These are phyloP conservation scores for Lysiphlebus fabarum DNA, from an alignment of 1,140 invertebrate species.

Conservation along the genomic window DNA sequence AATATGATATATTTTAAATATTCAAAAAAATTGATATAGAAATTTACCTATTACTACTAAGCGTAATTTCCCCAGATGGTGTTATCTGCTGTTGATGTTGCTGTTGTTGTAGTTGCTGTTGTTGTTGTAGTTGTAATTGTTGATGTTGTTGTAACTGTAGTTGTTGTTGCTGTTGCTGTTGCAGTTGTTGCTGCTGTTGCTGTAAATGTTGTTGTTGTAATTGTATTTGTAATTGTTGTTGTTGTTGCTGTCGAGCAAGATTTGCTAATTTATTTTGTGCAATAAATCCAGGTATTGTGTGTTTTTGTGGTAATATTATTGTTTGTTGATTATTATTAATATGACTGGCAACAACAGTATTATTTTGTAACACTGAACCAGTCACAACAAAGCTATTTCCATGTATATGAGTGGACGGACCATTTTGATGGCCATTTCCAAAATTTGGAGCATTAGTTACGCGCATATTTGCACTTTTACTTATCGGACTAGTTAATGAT, in stretches of 20 bases:
- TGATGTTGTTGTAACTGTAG: too few relatives aligned
- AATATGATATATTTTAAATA: slow-evolving; percentile 13
- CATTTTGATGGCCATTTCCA: slow-evolving; percentile 51
- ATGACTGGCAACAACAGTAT: slow-evolving; percentile 12
- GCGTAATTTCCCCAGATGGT: slow-evolving; percentile 55
- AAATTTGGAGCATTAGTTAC: slow-evolving; percentile 38
- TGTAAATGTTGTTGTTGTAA: slow-evolving; percentile 31
- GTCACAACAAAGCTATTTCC: slow-evolving; percentile 17
- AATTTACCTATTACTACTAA: slow-evolving; percentile 56
- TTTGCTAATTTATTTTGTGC: slow-evolving; percentile 49
- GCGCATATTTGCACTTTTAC: slow-evolving; percentile 33
- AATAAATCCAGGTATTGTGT: slow-evolving; percentile 48
- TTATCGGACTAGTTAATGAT: slow-evolving; percentile 51
- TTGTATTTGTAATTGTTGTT: slow-evolving; percentile 40
- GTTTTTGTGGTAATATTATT: slow-evolving; percentile 49
- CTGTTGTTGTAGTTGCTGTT: slow-evolving; percentile 33
- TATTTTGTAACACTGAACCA: slow-evolving; percentile 17
- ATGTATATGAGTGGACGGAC: slow-evolving; percentile 29
- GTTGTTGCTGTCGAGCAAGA: slow-evolving; percentile 47
- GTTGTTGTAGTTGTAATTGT: slow-evolving; percentile 21
- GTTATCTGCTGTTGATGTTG: slow-evolving; percentile 46
- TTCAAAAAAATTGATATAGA: slow-evolving; percentile 11
- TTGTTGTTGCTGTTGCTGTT: slow-evolving; percentile 11
- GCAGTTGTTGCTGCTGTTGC: slow-evolving; percentile 26
- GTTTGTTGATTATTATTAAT: slow-evolving; percentile 45